These are phyloP conservation scores for Calidris pygmaea DNA, from an alignment of 2,113 vertebrate species.

Conservation along the genomic window DNA sequence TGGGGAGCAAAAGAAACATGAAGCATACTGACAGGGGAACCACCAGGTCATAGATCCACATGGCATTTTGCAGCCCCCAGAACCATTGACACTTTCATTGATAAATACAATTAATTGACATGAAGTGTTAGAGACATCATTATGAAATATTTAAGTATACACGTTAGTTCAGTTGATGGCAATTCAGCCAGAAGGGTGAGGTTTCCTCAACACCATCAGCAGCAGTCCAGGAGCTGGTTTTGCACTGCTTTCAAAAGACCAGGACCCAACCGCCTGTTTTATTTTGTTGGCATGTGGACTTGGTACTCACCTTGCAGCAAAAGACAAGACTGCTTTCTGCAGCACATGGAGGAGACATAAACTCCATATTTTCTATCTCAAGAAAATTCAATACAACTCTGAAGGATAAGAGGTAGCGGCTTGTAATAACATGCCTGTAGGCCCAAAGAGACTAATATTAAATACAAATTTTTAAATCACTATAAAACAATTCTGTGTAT, in stretches of 20 bases:
- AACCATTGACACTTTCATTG: not conserved
- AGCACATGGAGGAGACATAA: not conserved
- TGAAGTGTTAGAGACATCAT: not conserved
- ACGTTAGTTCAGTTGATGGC: not conserved
- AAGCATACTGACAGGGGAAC: not conserved
- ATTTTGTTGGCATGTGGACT: not conserved
- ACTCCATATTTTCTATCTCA: not conserved
- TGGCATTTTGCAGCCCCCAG: not conserved
- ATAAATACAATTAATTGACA: not conserved
- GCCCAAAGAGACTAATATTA: not conserved
- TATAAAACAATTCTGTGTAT: not conserved
- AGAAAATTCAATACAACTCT: not conserved
- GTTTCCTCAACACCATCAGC: not conserved
- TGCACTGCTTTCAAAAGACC: not conserved
- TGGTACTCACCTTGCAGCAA: not conserved
- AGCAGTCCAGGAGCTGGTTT: not conserved
- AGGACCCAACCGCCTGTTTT: not conserved
- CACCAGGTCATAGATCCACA: not conserved
- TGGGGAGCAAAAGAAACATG: not conserved
- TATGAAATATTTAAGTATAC: not conserved
- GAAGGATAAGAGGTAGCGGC: not conserved
- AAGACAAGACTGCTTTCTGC: not conserved
- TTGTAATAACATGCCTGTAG: not conserved
- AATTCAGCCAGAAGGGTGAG: not conserved
- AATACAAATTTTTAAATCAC: not conserved